Conservation (phyloP, 2,113 vertebrate genomes). For the Ophiodon elongatus region DNA sequence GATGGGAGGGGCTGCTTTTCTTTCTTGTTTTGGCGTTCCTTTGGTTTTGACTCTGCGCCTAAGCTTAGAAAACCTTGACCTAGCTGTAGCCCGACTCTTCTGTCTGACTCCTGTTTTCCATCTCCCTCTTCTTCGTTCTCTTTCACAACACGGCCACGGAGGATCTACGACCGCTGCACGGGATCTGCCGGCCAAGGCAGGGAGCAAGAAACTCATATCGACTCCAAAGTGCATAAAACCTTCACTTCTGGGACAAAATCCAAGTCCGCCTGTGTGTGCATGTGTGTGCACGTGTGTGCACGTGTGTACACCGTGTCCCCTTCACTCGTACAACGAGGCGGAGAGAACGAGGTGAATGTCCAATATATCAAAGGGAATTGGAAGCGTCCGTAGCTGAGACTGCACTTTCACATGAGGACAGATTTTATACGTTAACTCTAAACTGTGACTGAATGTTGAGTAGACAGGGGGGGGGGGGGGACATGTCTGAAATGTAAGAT, state of each 20-base stretch:
- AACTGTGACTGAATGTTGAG: slow-evolving; percentile 17
- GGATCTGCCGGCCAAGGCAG: slow-evolving; percentile 40
- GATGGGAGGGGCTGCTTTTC: neutral
- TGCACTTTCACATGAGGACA: slow-evolving; percentile 20
- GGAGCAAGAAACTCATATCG: slow-evolving; percentile 42
- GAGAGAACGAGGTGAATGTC: slow-evolving; percentile 10
- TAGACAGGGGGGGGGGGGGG: slow-evolving; percentile 16
- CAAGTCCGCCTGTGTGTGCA: slow-evolving; percentile 54
- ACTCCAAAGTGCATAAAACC: slow-evolving; percentile 69
- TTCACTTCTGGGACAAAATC: slow-evolving; percentile 67
- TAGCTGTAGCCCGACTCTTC: slow-evolving; percentile 56
- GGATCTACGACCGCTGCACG: slow-evolving; percentile 57
- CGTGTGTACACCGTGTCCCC: slow-evolving; percentile 56
- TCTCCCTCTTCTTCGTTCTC: slow-evolving; percentile 37
- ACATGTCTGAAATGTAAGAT: slow-evolving; percentile 44
- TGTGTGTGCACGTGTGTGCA: slow-evolving; percentile 24
- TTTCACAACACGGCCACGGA: slow-evolving; percentile 63
- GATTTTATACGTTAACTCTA: slow-evolving; percentile 11
- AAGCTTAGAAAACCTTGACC: slow-evolving; percentile 49
- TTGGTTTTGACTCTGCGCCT: slow-evolving; percentile 35
- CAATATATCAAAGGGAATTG: slow-evolving; percentile 9
- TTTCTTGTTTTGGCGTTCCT: slow-evolving; percentile 18
- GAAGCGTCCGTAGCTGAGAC: slow-evolving; percentile 15
- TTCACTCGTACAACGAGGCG: slow-evolving; percentile 29
- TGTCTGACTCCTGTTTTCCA: slow-evolving; percentile 51